phyloP scores from a whole-genome alignment of 1,140 invertebrate species.

The Drosophila orosa region DNA sequence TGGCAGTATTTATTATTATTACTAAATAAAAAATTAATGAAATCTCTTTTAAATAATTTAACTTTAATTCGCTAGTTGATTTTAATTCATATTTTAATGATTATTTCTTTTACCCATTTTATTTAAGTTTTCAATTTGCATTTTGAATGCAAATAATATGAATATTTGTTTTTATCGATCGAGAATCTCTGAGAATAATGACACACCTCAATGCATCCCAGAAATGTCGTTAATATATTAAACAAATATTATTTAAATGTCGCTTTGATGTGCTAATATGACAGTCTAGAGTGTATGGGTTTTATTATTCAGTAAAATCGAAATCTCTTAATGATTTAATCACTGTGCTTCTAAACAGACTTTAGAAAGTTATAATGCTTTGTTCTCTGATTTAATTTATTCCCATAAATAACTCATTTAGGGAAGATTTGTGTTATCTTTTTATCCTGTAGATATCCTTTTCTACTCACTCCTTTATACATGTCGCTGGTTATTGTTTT shows the following conservation, averaged over 20 bases:
- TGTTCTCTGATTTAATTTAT: background rate
- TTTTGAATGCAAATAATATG: background rate
- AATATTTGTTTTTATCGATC: background rate
- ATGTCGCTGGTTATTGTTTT: constrained; percentile 34
- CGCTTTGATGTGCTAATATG: background rate
- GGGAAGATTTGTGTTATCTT: background rate
- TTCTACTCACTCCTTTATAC: constrained; percentile 60
- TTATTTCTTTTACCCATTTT: background rate
- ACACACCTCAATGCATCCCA: background rate
- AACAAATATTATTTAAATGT: background rate
- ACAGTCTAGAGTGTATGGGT: background rate
- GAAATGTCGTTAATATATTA: background rate
- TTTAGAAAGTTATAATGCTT: background rate
- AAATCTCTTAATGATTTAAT: too few species aligned
- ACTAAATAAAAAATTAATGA: background rate
- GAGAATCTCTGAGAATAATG: background rate
- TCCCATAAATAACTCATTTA: background rate
- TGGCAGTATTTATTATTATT: background rate
- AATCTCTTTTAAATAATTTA: background rate
- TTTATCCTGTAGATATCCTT: background rate
- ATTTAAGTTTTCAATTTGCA: too few species aligned
- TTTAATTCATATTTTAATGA: background rate
- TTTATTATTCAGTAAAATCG: too few species aligned
- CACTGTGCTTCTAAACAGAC: background rate
- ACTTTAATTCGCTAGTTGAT: background rate